phyloP scores from a whole-genome alignment of 2,113 vertebrate species.

The Nesogale talazaci region DNA sequence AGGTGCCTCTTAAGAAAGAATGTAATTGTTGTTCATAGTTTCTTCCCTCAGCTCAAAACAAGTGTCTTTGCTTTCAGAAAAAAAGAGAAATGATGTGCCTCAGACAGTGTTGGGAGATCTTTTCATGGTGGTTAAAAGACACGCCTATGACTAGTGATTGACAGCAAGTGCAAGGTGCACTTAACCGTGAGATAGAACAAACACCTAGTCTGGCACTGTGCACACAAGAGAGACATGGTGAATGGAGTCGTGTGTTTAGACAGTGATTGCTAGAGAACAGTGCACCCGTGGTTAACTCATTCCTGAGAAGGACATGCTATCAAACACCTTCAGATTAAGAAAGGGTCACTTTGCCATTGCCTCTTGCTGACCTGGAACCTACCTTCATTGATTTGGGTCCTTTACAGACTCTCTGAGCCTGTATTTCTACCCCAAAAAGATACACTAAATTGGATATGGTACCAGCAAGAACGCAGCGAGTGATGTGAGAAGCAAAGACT shows the following conservation, averaged over 20 bases:
- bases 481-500: not conserved
- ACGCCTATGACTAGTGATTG: conserved; percentile 61
- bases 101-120: conserved; percentile 69
- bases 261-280: conserved; percentile 72
- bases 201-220: conserved; percentile 63
- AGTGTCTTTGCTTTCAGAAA: not conserved
- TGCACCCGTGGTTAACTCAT: conserved; percentile 41
- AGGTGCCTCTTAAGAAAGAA: not conserved
- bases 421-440: conserved; percentile 2
- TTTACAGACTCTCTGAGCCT: conserved; percentile 14
- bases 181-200: conserved; percentile 72
- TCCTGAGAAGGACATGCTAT: conserved; percentile 67
- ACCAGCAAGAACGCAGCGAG: not conserved
- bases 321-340: conserved; percentile 68
- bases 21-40: not conserved
- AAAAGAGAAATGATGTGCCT: not conserved
- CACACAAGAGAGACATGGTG: conserved; percentile 62
- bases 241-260: conserved; percentile 74
- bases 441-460: not conserved
- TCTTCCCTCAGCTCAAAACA: not conserved
- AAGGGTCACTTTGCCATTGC: conserved; percentile 51
- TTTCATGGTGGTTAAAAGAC: conserved; percentile 61
- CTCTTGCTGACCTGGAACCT: conserved; percentile 41
- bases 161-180: conserved; percentile 42
- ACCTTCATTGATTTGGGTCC: conserved; percentile 44